Percentiles rank a stretch among this genome's conserved stretches.
Conservation (phyloP, 2,888 invertebrate species). For the Junonia oenone region DNA sequence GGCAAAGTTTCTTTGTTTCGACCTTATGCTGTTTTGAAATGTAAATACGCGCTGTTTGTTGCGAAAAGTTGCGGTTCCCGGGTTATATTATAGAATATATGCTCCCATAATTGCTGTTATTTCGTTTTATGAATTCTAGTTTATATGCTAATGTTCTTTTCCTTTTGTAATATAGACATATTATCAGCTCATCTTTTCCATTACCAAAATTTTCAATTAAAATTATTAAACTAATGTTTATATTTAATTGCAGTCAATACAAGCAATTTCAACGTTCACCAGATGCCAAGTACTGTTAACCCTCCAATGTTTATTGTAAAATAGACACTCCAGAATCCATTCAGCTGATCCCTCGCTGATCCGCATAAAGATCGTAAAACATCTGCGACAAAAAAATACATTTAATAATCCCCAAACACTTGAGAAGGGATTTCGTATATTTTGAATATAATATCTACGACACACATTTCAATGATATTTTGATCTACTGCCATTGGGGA, state of each 20-base stretch:
- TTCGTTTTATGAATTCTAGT: constrained; percentile 3
- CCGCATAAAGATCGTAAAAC: constrained; percentile 24
- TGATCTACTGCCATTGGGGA: constrained; percentile 33
- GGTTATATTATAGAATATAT: background rate
- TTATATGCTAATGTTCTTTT: background rate
- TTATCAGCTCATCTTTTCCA: background rate
- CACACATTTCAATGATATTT: constrained; percentile 30
- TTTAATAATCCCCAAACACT: constrained; percentile 36
- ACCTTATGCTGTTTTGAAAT: constrained; percentile 29
- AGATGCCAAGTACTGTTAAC: constrained; percentile 22
- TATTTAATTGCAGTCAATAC: background rate
- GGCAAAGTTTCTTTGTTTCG: constrained; percentile 26
- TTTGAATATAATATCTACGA: constrained; percentile 30
- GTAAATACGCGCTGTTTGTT: constrained; percentile 22
- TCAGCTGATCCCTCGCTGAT: constrained; percentile 25
- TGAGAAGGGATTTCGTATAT: constrained; percentile 34
- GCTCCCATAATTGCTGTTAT: background rate
- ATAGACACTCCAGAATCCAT: constrained; percentile 30
- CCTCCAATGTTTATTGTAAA: constrained; percentile 19
- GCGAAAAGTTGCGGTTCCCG: constrained; percentile 10
- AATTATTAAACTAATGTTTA: background rate
- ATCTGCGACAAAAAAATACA: constrained; percentile 35
- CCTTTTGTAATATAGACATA: background rate
- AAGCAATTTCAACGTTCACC: constrained; percentile 2
- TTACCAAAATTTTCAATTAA: no score